Base-by-base conservation (phyloP, 2,888 invertebrate genomes). In the Panopea generosa region DNA sequence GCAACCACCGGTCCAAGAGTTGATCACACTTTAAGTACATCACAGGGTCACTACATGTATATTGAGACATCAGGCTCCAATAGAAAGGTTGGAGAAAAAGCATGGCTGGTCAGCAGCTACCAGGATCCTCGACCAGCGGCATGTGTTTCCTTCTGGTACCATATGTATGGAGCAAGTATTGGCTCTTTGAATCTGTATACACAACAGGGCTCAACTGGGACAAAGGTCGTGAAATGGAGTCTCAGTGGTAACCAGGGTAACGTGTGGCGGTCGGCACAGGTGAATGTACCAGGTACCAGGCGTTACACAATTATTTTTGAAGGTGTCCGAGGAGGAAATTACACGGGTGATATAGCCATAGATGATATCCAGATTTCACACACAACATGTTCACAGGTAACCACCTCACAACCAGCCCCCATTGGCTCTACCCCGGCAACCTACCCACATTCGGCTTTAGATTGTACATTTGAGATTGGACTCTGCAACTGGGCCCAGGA, bases 21-120 rank as follows among this genome's bases (percentile, higher is more conserved):
- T 9, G 90, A 89, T 75, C 91, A 89, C 69, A 89, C 89, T 0
- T 69, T 56, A n/a, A 85, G 84, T 2, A 81, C 84, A 1, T 57
- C 77, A 6, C 49, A 60, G n/a, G 90, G 90, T 6, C 85, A 87
- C 61, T 91, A 91, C 79, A 83, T 90, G 83, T 90, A 90, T 77
- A 89, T 90, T n/a, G 90, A 90, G 67, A 84, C 95, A 1, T 92
- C 94, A 6, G 94, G 94, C 81, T 94, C 40, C 0, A 68, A 77
- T 16, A 71, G 94, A 1, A 91, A 94, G 56, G 84, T 93, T 77
- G 94, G 95, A 1, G 94, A 95, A 83, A 92, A 92, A 50, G 95
- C 95, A 0, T 91, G 94, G 84, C 84, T 91, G 9, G 72, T 86
- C 6, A 88, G 88, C 83, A 88, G 86, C 33, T 82, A 86, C 26